Base-by-base conservation (phyloP, 2,888 invertebrate genomes). In the Drosophila prolongata region DNA sequence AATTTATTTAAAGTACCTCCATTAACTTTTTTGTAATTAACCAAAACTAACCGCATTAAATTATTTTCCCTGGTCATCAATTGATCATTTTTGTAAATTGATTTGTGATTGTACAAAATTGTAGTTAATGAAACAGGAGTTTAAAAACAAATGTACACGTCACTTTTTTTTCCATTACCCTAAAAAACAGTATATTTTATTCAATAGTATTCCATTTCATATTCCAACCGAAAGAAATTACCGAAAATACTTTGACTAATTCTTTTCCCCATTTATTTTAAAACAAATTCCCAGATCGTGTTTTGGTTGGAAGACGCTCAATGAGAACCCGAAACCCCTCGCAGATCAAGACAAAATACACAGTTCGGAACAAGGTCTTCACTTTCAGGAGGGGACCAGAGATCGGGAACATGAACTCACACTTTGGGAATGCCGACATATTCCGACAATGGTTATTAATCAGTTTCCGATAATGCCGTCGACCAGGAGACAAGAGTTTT, bases 391-490 rank as follows among this genome's bases (percentile, higher is more conserved):
- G 68, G 54, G 30, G 44, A 40, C 19, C 14, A 30, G 50, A 34
- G 50, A 61, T 19, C 64, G 59, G 44, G 52, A 43, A 58, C 37
- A 71, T 34, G 56, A 52, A 38, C 30, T 43, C 35, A 64, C 42
- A 59, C 62, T 46, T 47, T 40, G 68, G 58, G 67, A 55, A 68
- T 66, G 58, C 57, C 67, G 66, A 69, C 80, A 75, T 55, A 65
- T 76, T 65, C 76, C 79, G 91, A 88, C 91, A 90, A 78, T 71
- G 67, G 85, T 87, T 89, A 91, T 91, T 91, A 91, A 91, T 91
- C 92, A 91, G 83, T 80, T 90, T 87, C 87, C 91, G 89, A 91
- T 91, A 90, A 83, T 89, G 79, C 84, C 83, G 81, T 77, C 82
- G 75, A 73, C 52, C 67, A 57, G 75, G 35, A 72, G 72, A 90